Percentiles rank a stretch among this genome's conserved stretches.
Evolutionary conservation across 2,113 vertebrate species (phyloP).

Genomic region (Xyliphius kryptos): DNA sequence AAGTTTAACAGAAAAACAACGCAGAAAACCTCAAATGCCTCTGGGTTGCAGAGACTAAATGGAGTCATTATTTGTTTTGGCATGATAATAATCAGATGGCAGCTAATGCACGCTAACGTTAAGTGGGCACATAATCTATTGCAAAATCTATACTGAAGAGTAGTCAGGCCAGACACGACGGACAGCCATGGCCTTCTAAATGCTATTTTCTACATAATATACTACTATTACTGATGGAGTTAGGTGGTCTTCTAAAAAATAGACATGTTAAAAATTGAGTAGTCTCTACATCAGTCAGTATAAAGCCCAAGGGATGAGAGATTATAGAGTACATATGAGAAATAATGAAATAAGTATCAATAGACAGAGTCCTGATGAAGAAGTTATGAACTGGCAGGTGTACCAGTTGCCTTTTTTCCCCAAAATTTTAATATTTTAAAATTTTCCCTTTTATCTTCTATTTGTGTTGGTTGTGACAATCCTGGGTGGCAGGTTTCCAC

Average conservation of each 20-base stretch:
- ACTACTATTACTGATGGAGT: slow-evolving; percentile 5
- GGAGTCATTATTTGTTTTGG: slow-evolving; percentile 21
- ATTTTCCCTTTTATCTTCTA: too few species aligned
- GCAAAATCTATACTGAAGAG: slow-evolving; percentile 24
- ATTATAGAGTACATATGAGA: background rate
- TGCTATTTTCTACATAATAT: slow-evolving; percentile 22
- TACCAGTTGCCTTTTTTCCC: too few species aligned
- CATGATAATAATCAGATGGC: slow-evolving; percentile 34
- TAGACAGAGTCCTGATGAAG: background rate
- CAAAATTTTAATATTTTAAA: too few species aligned
- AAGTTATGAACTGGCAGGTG: too few species aligned
- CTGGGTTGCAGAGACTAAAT: slow-evolving; percentile 11
- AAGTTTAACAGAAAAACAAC: slow-evolving; percentile 16
- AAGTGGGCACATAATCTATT: slow-evolving; percentile 28
- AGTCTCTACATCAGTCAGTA: slow-evolving; percentile 11
- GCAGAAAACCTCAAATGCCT: background rate
- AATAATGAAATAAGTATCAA: slow-evolving; percentile 12
- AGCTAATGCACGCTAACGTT: slow-evolving; percentile 24
- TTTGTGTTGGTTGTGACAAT: too few species aligned
- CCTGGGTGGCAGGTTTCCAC: too few species aligned
- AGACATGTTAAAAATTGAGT: slow-evolving; percentile 1
- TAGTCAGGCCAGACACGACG: slow-evolving; percentile 19
- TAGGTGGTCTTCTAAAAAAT: slow-evolving; percentile 5
- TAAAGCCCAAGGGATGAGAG: background rate
- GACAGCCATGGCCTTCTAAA: slow-evolving; percentile 23